phyloP scores from a whole-genome alignment of 92 coral and sea anemone genomes.

The Palythoa grandiflora region DNA sequence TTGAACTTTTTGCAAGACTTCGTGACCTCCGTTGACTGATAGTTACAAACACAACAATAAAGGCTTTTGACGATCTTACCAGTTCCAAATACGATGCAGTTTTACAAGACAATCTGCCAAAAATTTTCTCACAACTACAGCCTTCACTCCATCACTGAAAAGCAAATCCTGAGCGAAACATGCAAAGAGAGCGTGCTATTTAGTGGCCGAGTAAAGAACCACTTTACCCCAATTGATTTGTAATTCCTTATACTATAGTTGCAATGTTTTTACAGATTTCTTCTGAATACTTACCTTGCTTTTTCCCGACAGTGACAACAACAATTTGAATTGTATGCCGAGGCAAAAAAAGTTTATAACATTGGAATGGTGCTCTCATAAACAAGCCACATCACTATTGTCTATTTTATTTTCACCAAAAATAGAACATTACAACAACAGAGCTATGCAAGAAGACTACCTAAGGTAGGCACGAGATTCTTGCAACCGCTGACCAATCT shows the following conservation, averaged over 20 bases:
- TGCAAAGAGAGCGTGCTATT: too few species aligned
- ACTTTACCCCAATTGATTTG: too few species aligned
- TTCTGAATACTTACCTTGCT: background rate
- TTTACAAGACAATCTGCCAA: background rate
- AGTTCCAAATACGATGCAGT: background rate
- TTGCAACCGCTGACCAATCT: constrained; percentile 11
- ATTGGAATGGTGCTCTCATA: background rate
- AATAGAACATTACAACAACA: constrained; percentile 38
- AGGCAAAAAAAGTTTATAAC: background rate
- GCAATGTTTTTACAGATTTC: background rate
- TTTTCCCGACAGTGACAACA: background rate
- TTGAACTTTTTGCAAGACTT: too few species aligned
- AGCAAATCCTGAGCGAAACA: too few species aligned
- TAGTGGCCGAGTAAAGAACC: too few species aligned
- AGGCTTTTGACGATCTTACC: background rate
- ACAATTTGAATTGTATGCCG: background rate
- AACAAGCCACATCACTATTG: background rate
- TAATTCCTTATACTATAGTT: too few species aligned
- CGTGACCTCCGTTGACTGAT: background rate
- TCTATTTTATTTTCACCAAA: background rate
- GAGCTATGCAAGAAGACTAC: background rate
- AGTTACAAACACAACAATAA: background rate
- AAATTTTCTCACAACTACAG: background rate
- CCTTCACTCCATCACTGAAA: too few species aligned
- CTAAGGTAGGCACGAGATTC: background rate